Evolutionary conservation across 2,113 vertebrate species (phyloP).

Genomic region (Clinocottus analis): DNA sequence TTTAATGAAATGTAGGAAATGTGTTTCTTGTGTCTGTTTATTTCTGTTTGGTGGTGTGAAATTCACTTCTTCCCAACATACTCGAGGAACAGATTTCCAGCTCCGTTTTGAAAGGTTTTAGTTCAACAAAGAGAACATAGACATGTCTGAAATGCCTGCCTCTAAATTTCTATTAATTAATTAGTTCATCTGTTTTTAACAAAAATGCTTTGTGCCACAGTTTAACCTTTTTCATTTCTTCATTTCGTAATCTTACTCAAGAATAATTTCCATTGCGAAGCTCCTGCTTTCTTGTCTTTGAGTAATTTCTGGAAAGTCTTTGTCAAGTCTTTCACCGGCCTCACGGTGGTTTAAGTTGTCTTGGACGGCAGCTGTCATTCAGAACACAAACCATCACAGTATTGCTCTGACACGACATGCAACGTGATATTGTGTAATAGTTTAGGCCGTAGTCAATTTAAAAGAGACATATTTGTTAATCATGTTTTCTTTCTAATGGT

Average conservation of each 20-base stretch:
- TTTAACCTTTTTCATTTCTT: slow-evolving; percentile 61
- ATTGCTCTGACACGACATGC: background rate
- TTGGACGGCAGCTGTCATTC: slow-evolving; percentile 28
- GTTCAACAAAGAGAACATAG: slow-evolving; percentile 36
- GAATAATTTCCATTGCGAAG: slow-evolving; percentile 54
- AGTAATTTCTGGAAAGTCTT: slow-evolving; percentile 58
- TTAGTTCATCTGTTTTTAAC: slow-evolving; percentile 65
- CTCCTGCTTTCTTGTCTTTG: slow-evolving; percentile 63
- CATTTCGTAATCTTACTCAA: slow-evolving; percentile 57
- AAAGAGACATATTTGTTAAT: background rate
- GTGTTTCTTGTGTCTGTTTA: slow-evolving; percentile 58
- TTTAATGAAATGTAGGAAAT: slow-evolving; percentile 67
- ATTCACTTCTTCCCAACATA: slow-evolving; percentile 13
- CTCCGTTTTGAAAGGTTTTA: slow-evolving; percentile 15
- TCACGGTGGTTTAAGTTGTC: slow-evolving; percentile 4
- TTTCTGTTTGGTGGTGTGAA: slow-evolving; percentile 15
- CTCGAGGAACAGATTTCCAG: slow-evolving; percentile 26
- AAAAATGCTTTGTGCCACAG: slow-evolving; percentile 57
- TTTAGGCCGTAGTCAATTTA: background rate
- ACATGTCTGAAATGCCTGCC: slow-evolving; percentile 44
- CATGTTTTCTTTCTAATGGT: background rate
- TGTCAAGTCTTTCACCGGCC: slow-evolving; percentile 22
- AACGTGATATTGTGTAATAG: background rate
- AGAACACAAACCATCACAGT: slow-evolving; percentile 12
- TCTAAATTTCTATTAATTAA: slow-evolving; percentile 53